Evolutionary conservation across 1,140 invertebrate species (phyloP).

Genomic region (Drosophila yakuba): DNA sequence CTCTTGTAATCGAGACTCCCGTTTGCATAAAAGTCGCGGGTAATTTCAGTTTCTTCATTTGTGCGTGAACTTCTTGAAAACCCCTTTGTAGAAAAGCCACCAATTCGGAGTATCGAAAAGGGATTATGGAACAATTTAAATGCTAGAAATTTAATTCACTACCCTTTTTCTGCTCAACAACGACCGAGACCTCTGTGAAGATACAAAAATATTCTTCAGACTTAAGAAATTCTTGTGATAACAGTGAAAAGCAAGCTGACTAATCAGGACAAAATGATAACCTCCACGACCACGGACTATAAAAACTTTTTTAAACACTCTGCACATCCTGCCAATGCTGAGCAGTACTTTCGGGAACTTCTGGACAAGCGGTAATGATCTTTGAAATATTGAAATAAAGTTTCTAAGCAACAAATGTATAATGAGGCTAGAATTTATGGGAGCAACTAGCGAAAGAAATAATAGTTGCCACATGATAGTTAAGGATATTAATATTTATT

Average conservation of each 20-base stretch:
- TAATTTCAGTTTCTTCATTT: conserved; percentile 63
- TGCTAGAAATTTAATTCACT: neutral
- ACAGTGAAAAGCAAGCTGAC: conserved; percentile 15
- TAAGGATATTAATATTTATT: no score
- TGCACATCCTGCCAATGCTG: conserved; percentile 77
- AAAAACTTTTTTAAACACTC: conserved; percentile 75
- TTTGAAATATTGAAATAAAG: neutral
- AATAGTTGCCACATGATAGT: no score
- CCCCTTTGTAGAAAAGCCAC: neutral
- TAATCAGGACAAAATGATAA: conserved; percentile 65
- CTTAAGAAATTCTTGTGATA: neutral
- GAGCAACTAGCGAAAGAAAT: no score
- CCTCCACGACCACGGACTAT: conserved; percentile 72
- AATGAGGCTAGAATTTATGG: no score
- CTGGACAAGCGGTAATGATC: conserved; percentile 65
- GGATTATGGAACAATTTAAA: neutral
- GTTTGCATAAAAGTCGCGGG: conserved; percentile 51
- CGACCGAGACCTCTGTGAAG: neutral
- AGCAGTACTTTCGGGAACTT: conserved; percentile 73
- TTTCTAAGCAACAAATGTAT: no score
- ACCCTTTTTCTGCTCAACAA: neutral
- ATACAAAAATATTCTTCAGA: conserved; percentile 7
- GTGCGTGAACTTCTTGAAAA: conserved; percentile 38
- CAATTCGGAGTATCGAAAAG: neutral
- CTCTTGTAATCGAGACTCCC: neutral